Conservation (phyloP, 2,797 vertebrate species). For the Oryzias dopingdopingensis region DNA sequence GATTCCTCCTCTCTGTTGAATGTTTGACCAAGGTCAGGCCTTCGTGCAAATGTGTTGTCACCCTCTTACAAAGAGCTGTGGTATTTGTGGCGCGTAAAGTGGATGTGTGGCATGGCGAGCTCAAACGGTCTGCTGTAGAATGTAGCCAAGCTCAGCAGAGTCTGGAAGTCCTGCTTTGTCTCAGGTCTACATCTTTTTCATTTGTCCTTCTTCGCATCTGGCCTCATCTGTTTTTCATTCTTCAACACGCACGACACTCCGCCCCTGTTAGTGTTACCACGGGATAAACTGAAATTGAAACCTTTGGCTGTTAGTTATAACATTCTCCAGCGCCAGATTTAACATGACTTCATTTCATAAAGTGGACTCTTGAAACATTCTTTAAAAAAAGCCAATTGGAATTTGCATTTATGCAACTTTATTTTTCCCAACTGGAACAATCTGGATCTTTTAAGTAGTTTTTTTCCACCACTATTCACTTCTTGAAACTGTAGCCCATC, state of each 20-base stretch:
- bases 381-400: neutral
- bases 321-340: conserved; percentile 2
- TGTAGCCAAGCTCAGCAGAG: conserved; percentile 26
- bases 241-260: conserved; percentile 1
- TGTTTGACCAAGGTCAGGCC: conserved; percentile 22
- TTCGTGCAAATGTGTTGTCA: conserved; percentile 56
- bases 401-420: neutral
- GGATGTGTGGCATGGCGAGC: conserved; percentile 46
- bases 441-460: too few species aligned
- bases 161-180: conserved; percentile 18
- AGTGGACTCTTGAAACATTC: neutral
- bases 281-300: conserved; percentile 12
- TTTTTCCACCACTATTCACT: too few species aligned
- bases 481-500: neutral
- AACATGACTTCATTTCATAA: neutral
- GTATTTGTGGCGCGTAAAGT: conserved; percentile 61
- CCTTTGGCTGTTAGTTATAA: conserved; percentile 4
- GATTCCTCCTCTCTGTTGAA: conserved; percentile 18
- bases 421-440: neutral
- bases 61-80: conserved; percentile 58
- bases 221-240: conserved; percentile 14
- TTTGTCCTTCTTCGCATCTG: conserved; percentile 7
- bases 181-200: conserved; percentile 13
- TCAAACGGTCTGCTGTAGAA: conserved; percentile 38
- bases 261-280: conserved; percentile 9